phyloP scores from a whole-genome alignment of 1,140 invertebrate species.

The Brachystomella parvula region DNA sequence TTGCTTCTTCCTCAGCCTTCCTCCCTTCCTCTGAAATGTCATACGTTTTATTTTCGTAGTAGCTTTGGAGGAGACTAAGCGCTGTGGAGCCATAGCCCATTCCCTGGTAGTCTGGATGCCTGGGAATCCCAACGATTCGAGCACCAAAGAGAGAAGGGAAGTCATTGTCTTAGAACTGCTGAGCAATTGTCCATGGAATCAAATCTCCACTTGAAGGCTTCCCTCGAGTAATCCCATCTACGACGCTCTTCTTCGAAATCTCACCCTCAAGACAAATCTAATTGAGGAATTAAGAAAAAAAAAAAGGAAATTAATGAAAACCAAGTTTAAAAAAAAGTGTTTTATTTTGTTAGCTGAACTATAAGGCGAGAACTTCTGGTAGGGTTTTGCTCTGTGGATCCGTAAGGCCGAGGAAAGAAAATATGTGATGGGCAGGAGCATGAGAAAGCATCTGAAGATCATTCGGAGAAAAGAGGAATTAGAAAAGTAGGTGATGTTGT shows the following conservation, averaged over 20 bases:
- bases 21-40: too few species aligned
- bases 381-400: slow-evolving; percentile 59
- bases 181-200: slow-evolving; percentile 95
- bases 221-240: slow-evolving; percentile 69
- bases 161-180: slow-evolving; percentile 89
- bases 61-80: too few species aligned
- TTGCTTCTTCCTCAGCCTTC: slow-evolving; percentile 45
- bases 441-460: slow-evolving; percentile 98
- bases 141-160: slow-evolving; percentile 86
- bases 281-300: too few species aligned
- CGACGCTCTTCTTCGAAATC: slow-evolving; percentile 72
- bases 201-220: slow-evolving; percentile 88
- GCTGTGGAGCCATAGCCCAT: too few species aligned
- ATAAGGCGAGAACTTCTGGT: slow-evolving; percentile 87
- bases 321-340: too few species aligned
- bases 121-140: slow-evolving; percentile 89
- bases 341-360: slow-evolving; percentile 76
- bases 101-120: slow-evolving; percentile 94
- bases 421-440: slow-evolving; percentile 95
- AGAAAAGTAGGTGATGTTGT: slow-evolving; percentile 37
- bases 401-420: slow-evolving; percentile 84
- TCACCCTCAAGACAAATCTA: slow-evolving; percentile 90
- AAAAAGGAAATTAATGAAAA: too few species aligned
- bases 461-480: slow-evolving; percentile 97
- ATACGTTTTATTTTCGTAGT: too few species aligned